These are phyloP conservation scores for Thymallus thymallus DNA, from an alignment of 2,113 vertebrate species.

Conservation along the genomic window DNA sequence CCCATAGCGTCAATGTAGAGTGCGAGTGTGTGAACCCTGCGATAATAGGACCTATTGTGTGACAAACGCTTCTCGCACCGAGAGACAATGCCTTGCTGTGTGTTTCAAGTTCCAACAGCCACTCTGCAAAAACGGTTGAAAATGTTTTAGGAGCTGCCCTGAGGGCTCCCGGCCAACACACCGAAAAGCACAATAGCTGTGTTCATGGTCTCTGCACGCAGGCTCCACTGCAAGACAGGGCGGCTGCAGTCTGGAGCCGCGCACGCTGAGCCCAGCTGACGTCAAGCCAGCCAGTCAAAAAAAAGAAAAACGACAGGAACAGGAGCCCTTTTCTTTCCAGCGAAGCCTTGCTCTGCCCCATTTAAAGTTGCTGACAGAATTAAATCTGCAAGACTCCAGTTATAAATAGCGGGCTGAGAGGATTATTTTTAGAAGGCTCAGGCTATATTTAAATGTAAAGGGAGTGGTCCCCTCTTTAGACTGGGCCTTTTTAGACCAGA, in stretches of 20 bases:
- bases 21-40: not conserved
- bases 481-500: not conserved
- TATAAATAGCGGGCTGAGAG: constrained; percentile 39
- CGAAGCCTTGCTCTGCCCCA: constrained; percentile 4
- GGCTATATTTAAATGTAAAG: constrained; percentile 47
- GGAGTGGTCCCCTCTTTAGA: constrained; percentile 29
- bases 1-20: not conserved
- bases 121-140: not conserved
- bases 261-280: not conserved
- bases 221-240: not conserved
- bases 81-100: constrained; percentile 1
- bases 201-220: not conserved
- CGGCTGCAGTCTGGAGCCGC: constrained; percentile 1
- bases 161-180: not conserved
- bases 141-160: not conserved
- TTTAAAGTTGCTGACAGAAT: constrained; percentile 10
- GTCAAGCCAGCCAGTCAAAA: not conserved
- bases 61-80: not conserved
- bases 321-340: not conserved
- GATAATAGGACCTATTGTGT: not conserved
- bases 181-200: constrained; percentile 2
- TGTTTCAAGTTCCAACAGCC: not conserved
- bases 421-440: constrained; percentile 48
- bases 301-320: not conserved
- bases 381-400: not conserved